Base-by-base conservation (phyloP, 1,140 invertebrate species). In the Drosophila nikananu region DNA sequence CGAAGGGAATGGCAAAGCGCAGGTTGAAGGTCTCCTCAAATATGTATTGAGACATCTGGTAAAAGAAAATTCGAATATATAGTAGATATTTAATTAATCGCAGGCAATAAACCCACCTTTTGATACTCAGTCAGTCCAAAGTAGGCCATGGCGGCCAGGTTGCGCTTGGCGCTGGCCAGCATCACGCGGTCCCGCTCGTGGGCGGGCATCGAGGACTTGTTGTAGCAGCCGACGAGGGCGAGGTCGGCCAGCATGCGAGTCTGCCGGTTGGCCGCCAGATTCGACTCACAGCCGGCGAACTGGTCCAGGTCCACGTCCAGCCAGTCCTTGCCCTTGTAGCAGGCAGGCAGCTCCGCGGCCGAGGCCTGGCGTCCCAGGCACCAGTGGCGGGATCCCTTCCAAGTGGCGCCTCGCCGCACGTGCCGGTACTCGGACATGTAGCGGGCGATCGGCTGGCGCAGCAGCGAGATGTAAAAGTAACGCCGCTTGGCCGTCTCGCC, bases 11-110 rank as follows among this genome's bases (percentile, higher is more conserved):
- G 48, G 96, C 96, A 93, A 98, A 99, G 81, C 97, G 95, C 86
- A 99, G 94, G 92, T 97, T 97, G 93, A 99, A 99, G n/a, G 97
- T 99, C 93, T 98, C 96, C 93, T 99, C 98, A 93, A 99, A 99
- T 42, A 99, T 96, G 91, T 98, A 98, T 93, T 99, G 99, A 32
- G 97, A 97, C 71, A 97, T 96, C 95, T 97, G 89, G 8, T 9
- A 9, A 8, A 86, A 78, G 35, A 25, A 52, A 27, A 7, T n/a
- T 4, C 2, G 0, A 46, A 19, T 2, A 9, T 1, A 10, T 8
- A 19, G n/a, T 23, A 6, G 0, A 6, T 19, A 21, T 13, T n/a
- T n/a, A 10, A 35, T 13, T 2, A 19, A 32, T 21, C n/a, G 6
- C 1, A 5, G 51, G 51, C 12, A 0, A 5, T 5, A 2, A 25